Percentiles rank a stretch among this genome's conserved stretches.
phyloP scores from a whole-genome alignment of 2,113 vertebrate genomes.

The Menidia beryllina region DNA sequence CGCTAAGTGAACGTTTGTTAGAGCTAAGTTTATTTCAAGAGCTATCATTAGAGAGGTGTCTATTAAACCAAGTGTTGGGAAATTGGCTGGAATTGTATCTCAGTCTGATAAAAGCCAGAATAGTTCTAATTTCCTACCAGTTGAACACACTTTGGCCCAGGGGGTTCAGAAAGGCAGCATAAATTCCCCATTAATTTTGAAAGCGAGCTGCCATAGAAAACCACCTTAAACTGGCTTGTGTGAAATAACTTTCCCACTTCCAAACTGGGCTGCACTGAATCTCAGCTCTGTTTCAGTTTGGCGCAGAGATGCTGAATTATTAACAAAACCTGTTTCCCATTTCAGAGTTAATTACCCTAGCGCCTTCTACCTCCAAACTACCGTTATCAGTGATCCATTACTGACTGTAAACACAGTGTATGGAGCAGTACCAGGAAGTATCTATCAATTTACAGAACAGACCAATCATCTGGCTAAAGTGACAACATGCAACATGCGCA shows the following conservation, averaged over 20 bases:
- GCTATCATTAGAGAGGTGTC: conserved; percentile 76
- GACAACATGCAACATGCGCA: too few relatives aligned
- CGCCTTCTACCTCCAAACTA: conserved; percentile 16
- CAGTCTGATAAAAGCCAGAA: conserved; percentile 67
- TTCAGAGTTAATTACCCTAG: conserved; percentile 43
- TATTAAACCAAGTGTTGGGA: conserved; percentile 72
- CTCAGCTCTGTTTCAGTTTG: conserved; percentile 33
- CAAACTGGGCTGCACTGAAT: conserved; percentile 44
- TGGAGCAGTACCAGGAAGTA: background rate
- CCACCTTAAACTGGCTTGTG: conserved; percentile 52
- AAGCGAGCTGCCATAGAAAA: conserved; percentile 59
- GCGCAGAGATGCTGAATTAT: conserved; percentile 59
- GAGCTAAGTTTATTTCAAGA: conserved; percentile 76
- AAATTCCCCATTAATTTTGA: conserved; percentile 74
- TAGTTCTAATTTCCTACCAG: conserved; percentile 75
- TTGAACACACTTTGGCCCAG: conserved; percentile 67
- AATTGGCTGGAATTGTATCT: conserved; percentile 70
- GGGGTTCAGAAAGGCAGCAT: conserved; percentile 54
- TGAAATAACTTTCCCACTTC: conserved; percentile 40
- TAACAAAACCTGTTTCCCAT: conserved; percentile 47
- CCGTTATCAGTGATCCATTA: conserved; percentile 28
- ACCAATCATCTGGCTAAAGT: too few relatives aligned
- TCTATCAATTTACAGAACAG: conserved; percentile 5
- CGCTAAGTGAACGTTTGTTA: conserved; percentile 71
- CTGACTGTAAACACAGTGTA: conserved; percentile 34